phyloP scores from a whole-genome alignment of 2,888 invertebrate genomes.

The Eupithecia centaureata region DNA sequence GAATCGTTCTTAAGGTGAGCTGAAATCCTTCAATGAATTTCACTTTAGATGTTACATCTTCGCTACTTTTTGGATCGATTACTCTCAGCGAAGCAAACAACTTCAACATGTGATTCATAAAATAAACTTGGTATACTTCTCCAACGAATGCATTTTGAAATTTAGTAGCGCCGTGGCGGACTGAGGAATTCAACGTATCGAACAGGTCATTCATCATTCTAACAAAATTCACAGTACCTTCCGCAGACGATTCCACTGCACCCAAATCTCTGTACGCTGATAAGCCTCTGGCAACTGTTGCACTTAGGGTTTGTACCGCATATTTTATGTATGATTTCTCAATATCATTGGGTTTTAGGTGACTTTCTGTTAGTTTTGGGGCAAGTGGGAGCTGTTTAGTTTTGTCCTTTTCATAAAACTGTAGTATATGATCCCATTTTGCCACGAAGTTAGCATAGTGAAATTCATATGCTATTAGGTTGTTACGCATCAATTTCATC shows the following conservation, averaged over 20 bases:
- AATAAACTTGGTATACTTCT: background rate
- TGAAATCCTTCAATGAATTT: conserved; percentile 32
- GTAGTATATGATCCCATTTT: conserved; percentile 44
- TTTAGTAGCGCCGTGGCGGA: background rate
- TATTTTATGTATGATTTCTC: conserved; percentile 47
- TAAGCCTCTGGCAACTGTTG: conserved; percentile 48
- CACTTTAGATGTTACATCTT: background rate
- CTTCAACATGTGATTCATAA: background rate
- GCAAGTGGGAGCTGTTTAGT: conserved; percentile 40
- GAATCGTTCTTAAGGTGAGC: conserved; percentile 35
- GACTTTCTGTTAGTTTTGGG: conserved; percentile 48
- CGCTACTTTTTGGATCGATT: conserved; percentile 5
- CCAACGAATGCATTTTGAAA: conserved; percentile 9
- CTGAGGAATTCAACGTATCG: conserved; percentile 6
- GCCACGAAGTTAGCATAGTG: conserved; percentile 44
- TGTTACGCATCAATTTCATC: conserved; percentile 46
- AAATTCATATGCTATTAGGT: conserved; percentile 47
- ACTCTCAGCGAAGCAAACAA: background rate
- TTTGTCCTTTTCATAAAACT: conserved; percentile 42
- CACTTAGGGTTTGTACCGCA: conserved; percentile 50
- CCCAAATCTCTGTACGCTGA: conserved; percentile 25
- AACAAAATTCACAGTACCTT: conserved; percentile 17
- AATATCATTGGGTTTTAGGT: conserved; percentile 46
- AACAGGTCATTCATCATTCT: conserved; percentile 31
- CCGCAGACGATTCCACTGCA: background rate